Base-by-base conservation (phyloP, 2,888 invertebrate genomes). In the Taphrorychus bicolor region DNA sequence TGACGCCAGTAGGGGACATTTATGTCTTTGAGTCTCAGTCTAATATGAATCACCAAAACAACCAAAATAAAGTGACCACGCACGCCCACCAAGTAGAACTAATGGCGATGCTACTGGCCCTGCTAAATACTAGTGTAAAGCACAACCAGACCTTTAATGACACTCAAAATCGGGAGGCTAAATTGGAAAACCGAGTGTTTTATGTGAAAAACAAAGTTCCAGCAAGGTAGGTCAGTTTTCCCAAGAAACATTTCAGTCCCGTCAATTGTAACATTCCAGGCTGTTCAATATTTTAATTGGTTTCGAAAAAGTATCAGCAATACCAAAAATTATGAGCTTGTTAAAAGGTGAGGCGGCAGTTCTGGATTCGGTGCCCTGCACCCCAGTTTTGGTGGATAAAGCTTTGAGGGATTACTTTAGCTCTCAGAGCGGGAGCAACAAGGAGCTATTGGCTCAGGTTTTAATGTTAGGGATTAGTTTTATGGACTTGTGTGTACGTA, bases 211-310 rank as follows among this genome's bases (percentile, higher is more conserved):
- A 87, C 0, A 84, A 85, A 42, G 78, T 89, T 41, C 83, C 88
- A 0, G 87, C 87, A 19, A 85, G 87, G 88, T 88, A 42, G 21
- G 54, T 61, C 9, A 54, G 22, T n/a, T 14, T 58, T 58, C 2
- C 0, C 5, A 4, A 32, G 24, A 51, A 21, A 14, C 9, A 59
- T 5, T 24, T 32, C n/a, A n/a, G n/a, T n/a, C n/a, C n/a, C n/a
- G n/a, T n/a, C n/a, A n/a, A n/a, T n/a, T n/a, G n/a, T 66, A 7
- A 40, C 17, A 58, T 63, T 62, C 51, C 48, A 88, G 90, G 69
- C 78, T 91, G 52, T 91, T 89, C 74, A 85, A 87, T 58, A 88
- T 88, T 0, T 78, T 89, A 59, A 85, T 92, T 0, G 91, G 91
- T n/a, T 86, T 84, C 61, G 91, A 92, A 77, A 84, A 84, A 48